Percentiles rank a stretch among this genome's conserved stretches.
These are phyloP conservation scores for Galemys pyrenaicus DNA, from an alignment of 2,113 vertebrate species.

Conservation along the genomic window DNA sequence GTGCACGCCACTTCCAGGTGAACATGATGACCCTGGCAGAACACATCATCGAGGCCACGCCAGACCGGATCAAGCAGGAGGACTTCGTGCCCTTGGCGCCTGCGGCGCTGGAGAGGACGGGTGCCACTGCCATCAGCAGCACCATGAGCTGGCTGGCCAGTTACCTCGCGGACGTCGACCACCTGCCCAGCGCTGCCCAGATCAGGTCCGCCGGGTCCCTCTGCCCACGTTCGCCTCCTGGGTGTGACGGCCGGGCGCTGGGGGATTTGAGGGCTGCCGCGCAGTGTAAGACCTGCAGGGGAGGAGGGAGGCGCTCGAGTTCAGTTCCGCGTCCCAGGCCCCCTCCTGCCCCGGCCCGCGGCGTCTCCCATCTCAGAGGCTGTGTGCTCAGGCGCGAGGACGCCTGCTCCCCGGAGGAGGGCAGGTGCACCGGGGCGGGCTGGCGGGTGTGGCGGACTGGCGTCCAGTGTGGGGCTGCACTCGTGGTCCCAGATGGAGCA, in stretches of 20 bases:
- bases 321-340: not conserved
- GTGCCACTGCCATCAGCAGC: slow-evolving; percentile 91
- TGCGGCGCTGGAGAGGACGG: slow-evolving; percentile 85
- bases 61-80: slow-evolving; percentile 97
- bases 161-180: slow-evolving; percentile 97
- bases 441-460: not conserved
- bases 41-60: slow-evolving; percentile 98
- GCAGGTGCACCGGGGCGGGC: not conserved
- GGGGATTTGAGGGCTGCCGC: not conserved
- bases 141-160: slow-evolving; percentile 99
- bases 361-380: rapidly evolving
- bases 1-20: slow-evolving; percentile 83
- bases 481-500: rapidly evolving
- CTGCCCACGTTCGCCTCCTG: not conserved
- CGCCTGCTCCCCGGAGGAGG: rapidly evolving
- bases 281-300: not conserved
- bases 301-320: not conserved
- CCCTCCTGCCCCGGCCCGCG: not conserved
- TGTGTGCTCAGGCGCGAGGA: rapidly evolving
- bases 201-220: slow-evolving; percentile 87
- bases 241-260: no score
- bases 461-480: not conserved
- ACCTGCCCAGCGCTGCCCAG: slow-evolving; percentile 94
- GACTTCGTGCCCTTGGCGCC: slow-evolving; percentile 92
- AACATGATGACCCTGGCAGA: slow-evolving; percentile 99